Evolutionary conservation across 2,797 vertebrate species (phyloP).

Genomic region (Myripristis jacobus): DNA sequence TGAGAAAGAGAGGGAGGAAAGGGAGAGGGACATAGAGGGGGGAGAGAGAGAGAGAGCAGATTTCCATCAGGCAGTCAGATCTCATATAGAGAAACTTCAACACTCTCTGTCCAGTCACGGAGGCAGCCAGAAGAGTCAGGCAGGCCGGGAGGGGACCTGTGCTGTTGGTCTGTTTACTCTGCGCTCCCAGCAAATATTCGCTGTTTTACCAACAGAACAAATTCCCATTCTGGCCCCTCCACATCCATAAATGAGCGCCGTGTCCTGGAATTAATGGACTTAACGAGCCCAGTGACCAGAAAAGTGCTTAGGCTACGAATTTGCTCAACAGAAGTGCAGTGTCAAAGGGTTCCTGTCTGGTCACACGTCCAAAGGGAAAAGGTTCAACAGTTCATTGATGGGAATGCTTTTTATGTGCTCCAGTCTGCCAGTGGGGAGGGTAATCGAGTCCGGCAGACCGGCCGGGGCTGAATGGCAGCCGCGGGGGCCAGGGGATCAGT

Average conservation of each 20-base stretch:
- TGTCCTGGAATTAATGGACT: conserved; percentile 87
- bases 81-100: conserved; percentile 28
- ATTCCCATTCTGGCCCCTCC: conserved; percentile 84
- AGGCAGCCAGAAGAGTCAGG: conserved; percentile 60
- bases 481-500: conserved; percentile 81
- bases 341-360: conserved; percentile 86
- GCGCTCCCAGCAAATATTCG: conserved; percentile 82
- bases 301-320: conserved; percentile 85
- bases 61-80: conserved; percentile 8
- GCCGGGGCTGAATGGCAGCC: conserved; percentile 77
- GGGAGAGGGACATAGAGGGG: not conserved
- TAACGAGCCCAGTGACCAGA: conserved; percentile 85
- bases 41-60: conserved; percentile 11
- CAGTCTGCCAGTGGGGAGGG: conserved; percentile 79
- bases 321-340: conserved; percentile 84
- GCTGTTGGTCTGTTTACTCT: conserved; percentile 80
- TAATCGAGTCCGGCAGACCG: conserved; percentile 79
- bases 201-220: conserved; percentile 87
- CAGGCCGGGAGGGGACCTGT: conserved; percentile 65
- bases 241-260: conserved; percentile 82
- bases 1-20: conserved; percentile 21
- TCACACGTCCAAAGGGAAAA: conserved; percentile 82
- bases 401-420: conserved; percentile 87
- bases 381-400: conserved; percentile 86
- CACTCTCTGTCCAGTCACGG: conserved; percentile 24